Conservation (phyloP, 2,113 vertebrate genomes). For the Cairina moschata region DNA sequence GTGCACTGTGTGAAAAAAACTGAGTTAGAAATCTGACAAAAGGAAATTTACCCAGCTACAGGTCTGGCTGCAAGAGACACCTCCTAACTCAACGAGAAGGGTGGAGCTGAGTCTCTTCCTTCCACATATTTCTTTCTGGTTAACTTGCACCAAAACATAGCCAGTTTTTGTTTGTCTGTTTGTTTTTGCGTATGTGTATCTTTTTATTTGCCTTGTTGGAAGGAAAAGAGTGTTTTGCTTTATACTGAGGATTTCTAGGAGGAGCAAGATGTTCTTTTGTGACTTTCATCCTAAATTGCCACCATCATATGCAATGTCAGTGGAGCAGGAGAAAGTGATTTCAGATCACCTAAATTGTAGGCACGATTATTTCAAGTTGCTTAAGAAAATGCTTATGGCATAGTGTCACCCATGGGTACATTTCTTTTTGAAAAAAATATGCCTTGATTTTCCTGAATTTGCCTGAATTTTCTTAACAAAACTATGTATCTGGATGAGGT, state of each 20-base stretch:
- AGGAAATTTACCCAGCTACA: not conserved
- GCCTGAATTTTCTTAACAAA: not conserved
- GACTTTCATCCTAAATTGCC: not conserved
- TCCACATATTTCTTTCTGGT: not conserved
- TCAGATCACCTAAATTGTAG: not conserved
- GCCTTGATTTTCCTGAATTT: not conserved
- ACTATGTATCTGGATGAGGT: not conserved
- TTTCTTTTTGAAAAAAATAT: not conserved
- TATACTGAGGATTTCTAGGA: not conserved
- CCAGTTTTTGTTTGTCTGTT: not conserved
- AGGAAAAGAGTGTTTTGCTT: not conserved
- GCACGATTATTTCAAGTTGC: not conserved
- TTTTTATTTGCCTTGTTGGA: not conserved
- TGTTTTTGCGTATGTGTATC: not conserved
- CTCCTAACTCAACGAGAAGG: not conserved
- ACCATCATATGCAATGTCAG: not conserved
- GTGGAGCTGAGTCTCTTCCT: not conserved
- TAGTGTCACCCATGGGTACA: not conserved
- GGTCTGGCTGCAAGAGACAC: not conserved
- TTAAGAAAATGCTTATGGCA: not conserved
- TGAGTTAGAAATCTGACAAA: not conserved
- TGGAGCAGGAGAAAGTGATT: not conserved
- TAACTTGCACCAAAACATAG: not conserved
- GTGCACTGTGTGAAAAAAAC: accelerated
- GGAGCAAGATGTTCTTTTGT: not conserved